Conservation (phyloP, 1,140 invertebrate species). For the Penaeus indicus region DNA sequence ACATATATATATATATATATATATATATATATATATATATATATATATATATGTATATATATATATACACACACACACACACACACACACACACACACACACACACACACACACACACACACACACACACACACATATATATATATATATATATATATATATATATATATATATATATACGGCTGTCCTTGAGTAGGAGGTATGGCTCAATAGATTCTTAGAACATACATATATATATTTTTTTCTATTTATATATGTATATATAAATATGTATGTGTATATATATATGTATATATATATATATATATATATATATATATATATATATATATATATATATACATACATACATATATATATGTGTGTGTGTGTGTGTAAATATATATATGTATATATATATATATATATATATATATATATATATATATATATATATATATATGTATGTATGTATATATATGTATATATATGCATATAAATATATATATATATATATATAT, state of each 20-base stretch:
- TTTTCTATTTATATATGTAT: no score
- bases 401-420: no score
- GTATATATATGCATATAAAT: not conserved
- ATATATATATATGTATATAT: not conserved
- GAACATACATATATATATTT: constrained; percentile 4
- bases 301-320: not conserved
- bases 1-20: not conserved
- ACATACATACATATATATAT: constrained; percentile 12
- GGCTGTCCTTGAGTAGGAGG: not conserved
- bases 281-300: no score
- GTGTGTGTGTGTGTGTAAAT: not conserved
- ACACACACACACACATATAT: not conserved
- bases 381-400: not conserved
- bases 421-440: no score
- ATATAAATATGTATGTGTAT: no score
- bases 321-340: constrained; percentile 14
- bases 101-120: not conserved
- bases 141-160: constrained; percentile 11
- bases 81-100: not conserved
- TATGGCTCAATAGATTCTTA: not conserved
- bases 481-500: not conserved
- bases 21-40: not conserved
- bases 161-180: constrained; percentile 1
- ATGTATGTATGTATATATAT: no score
- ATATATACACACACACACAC: not conserved